Evolutionary conservation across 2,888 invertebrate species (phyloP).

Genomic region (Lasioglossum malachurum): DNA sequence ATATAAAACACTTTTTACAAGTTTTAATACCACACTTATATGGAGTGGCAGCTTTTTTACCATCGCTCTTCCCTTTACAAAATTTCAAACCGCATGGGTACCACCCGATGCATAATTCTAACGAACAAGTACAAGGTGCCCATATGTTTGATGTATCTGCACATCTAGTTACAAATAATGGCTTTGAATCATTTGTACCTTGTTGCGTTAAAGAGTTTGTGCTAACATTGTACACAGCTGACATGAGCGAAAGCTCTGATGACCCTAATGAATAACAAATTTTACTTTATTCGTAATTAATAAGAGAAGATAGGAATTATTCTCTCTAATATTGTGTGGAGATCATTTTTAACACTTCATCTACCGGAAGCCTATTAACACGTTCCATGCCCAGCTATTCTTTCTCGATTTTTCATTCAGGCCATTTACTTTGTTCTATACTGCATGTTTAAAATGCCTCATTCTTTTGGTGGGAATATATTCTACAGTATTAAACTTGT

Average conservation of each 20-base stretch:
- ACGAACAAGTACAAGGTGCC: slow-evolving; percentile 93
- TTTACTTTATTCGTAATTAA: slow-evolving; percentile 3
- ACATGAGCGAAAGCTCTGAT: slow-evolving; percentile 90
- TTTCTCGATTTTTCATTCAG: no score
- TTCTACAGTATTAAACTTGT: no score
- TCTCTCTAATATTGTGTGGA: neutral
- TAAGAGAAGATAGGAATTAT: neutral
- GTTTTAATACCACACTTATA: slow-evolving; percentile 98
- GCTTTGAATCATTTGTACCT: slow-evolving; percentile 76
- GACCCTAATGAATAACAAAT: slow-evolving; percentile 54
- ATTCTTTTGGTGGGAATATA: no score
- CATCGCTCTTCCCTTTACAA: slow-evolving; percentile 93
- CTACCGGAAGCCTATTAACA: neutral
- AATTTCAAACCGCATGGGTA: slow-evolving; percentile 98
- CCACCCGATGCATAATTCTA: slow-evolving; percentile 97
- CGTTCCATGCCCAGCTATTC: no score
- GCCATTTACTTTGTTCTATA: no score
- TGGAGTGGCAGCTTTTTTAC: slow-evolving; percentile 88
- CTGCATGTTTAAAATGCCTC: no score
- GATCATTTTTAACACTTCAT: neutral
- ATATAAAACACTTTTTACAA: slow-evolving; percentile 95
- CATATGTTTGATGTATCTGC: slow-evolving; percentile 89
- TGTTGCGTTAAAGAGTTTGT: slow-evolving; percentile 84
- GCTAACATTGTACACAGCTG: slow-evolving; percentile 91
- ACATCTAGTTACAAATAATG: slow-evolving; percentile 85